Base-by-base conservation (phyloP, 2,113 vertebrate species). In the Syngnathus typhle region DNA sequence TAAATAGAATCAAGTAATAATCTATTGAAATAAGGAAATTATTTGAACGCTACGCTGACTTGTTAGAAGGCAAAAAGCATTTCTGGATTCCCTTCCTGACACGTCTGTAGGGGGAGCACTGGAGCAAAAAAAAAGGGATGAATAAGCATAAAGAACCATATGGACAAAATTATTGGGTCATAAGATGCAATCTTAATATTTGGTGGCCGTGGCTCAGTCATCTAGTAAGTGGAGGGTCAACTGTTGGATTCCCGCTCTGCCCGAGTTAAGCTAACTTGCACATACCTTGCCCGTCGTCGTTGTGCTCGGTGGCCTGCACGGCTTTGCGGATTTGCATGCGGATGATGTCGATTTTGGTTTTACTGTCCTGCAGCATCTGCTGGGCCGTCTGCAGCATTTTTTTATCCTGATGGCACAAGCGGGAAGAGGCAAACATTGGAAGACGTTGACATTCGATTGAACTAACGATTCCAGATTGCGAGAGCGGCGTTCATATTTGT, bases 361-460 rank as follows among this genome's bases (percentile, higher is more conserved):
- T 95, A 77, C 93, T 96, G 82, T 96, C 94, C 85, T 95, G 94
- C 70, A 94, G 89, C 94, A 96, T 94, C 88, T 95, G 94, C 82
- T 94, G 94, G 36, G 95, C 93, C 0, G 95, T 94, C 81, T 92
- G 91, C 65, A 95, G 85, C 88, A 95, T 90, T 84, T 95, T 95
- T 84, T 94, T 93, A 80, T 95, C 94, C 94, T 95, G 73, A 19
- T 8, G 18, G 71, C 0, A 1, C 13, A 70, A 71, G 18, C 38
- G 46, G 9, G 39, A 19, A 21, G 54, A 32, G 5, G 5, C 54
- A 41, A 43, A 37, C 12, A 32, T 6, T 4, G 47, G 19, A 55
- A 44, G n/a, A 64, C 27, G 13, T 51, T 51, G 10, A 51, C 41
- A 21, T 0, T 21, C 4, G 3, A 60, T 32, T 1, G 3, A 58